Evolutionary conservation across 2,113 vertebrate genomes (phyloP).

Genomic region (Camelus bactrianus): DNA sequence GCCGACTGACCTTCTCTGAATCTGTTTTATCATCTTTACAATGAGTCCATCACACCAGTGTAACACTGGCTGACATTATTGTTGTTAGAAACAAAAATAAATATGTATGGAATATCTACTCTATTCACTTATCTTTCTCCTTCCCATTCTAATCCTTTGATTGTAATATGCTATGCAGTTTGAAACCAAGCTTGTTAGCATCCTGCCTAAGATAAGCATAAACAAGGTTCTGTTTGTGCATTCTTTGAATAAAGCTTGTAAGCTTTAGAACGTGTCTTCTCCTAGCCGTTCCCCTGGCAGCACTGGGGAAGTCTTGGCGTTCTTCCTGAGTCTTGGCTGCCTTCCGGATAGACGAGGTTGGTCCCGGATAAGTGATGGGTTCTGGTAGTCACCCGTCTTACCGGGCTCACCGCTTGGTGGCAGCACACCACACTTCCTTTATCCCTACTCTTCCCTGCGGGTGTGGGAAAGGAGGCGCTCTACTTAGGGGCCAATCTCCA

Average conservation of each 20-base stretch:
- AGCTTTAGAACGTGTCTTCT: background rate
- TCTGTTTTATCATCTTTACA: background rate
- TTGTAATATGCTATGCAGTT: background rate
- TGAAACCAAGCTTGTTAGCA: background rate
- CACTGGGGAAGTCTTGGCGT: no score
- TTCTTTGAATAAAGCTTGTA: background rate
- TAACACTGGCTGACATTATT: no score
- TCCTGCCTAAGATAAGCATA: background rate
- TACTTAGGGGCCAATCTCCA: background rate
- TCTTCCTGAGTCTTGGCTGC: background rate
- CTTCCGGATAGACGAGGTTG: background rate
- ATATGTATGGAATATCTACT: background rate
- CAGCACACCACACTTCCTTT: constrained; percentile 77
- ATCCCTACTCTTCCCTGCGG: rapidly evolving
- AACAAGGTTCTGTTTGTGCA: background rate
- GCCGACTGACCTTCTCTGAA: background rate
- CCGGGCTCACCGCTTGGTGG: constrained; percentile 79
- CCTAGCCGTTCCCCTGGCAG: background rate
- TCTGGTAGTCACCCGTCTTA: background rate
- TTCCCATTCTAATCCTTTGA: background rate
- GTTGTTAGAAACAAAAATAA: background rate
- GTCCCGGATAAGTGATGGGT: background rate
- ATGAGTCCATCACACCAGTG: background rate
- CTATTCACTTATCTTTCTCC: background rate
- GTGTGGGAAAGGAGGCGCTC: background rate